These are phyloP conservation scores for Miniopterus natalensis DNA, from an alignment of 2,113 vertebrate species.

Conservation along the genomic window DNA sequence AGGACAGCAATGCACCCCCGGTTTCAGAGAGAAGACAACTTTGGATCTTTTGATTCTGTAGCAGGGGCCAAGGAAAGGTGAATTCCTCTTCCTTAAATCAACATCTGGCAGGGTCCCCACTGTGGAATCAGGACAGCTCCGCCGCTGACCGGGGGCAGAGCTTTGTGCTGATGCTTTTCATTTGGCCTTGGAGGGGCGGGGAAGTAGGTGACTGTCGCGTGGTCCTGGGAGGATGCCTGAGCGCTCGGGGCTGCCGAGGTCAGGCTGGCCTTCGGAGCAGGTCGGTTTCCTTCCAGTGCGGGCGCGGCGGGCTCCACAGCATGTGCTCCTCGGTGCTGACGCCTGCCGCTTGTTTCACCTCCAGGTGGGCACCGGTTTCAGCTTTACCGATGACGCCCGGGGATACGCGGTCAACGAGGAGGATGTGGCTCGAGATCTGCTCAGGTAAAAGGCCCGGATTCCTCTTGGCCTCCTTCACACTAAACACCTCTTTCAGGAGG, in stretches of 20 bases:
- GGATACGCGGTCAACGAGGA: slow-evolving; percentile 90
- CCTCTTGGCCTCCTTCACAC: background rate
- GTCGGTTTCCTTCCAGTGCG: background rate
- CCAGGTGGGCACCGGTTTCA: slow-evolving; percentile 93
- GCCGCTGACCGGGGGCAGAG: background rate
- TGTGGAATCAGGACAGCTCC: background rate
- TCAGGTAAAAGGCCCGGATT: slow-evolving; percentile 83
- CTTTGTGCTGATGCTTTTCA: background rate
- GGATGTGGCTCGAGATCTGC: slow-evolving; percentile 89
- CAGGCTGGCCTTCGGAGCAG: background rate
- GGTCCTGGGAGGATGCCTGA: background rate
- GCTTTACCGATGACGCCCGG: slow-evolving; percentile 86
- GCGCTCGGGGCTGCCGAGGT: background rate
- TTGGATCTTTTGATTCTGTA: background rate
- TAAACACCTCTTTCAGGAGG: background rate
- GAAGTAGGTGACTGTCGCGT: too few species aligned
- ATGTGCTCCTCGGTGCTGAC: background rate
- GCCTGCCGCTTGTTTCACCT: slow-evolving; percentile 13
- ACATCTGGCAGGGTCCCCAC: background rate
- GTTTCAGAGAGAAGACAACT: background rate
- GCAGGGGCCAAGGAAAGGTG: background rate
- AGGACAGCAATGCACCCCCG: background rate
- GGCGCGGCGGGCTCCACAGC: background rate
- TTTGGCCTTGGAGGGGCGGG: background rate
- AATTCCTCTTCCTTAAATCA: background rate